These are phyloP conservation scores for Ephestia elutella DNA, from an alignment of 1,140 invertebrate genomes.

Conservation along the genomic window DNA sequence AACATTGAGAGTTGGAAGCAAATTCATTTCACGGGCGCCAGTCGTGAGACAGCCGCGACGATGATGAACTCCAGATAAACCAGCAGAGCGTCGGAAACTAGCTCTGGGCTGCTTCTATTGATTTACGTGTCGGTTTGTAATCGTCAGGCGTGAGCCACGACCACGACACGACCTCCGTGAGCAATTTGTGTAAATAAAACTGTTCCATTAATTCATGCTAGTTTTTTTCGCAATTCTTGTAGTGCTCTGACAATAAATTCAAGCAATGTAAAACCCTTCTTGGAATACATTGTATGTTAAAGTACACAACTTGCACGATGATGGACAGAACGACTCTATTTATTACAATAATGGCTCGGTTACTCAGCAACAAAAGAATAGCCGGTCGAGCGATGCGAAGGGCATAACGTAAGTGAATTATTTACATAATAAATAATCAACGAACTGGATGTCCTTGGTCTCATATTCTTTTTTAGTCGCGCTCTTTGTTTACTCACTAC, in stretches of 20 bases:
- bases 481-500: background rate
- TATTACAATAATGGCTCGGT: conserved; percentile 3
- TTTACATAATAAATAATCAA: conserved; percentile 1
- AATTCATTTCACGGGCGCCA: conserved; percentile 9
- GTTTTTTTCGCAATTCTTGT: background rate
- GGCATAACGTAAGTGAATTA: conserved; percentile 2
- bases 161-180: conserved; percentile 17
- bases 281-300: background rate
- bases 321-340: conserved; percentile 3
- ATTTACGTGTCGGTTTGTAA: conserved; percentile 17
- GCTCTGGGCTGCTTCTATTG: conserved; percentile 19
- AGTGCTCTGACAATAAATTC: background rate
- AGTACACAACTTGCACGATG: background rate
- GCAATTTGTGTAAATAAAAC: conserved; percentile 1
- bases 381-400: background rate
- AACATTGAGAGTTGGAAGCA: conserved; percentile 1
- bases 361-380: conserved; percentile 3
- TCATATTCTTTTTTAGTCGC: background rate
- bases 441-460: background rate
- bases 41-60: conserved; percentile 11
- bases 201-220: background rate
- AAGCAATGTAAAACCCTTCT: background rate
- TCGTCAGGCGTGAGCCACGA: conserved; percentile 23
- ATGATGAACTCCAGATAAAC: conserved; percentile 19
- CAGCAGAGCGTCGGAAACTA: conserved; percentile 13